Evolutionary conservation across 1,140 invertebrate genomes (phyloP).

Genomic region (Drosophila kanapiae): DNA sequence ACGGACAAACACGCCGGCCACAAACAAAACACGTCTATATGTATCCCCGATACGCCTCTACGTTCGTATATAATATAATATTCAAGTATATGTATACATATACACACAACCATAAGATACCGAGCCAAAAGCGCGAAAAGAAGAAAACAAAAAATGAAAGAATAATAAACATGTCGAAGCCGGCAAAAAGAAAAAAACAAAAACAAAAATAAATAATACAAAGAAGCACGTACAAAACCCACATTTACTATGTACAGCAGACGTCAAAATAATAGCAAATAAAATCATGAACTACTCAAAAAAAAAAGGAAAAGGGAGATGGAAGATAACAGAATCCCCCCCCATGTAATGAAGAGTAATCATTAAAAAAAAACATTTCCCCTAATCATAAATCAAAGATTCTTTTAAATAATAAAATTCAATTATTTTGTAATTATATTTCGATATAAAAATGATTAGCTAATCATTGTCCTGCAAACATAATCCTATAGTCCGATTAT

Average conservation of each 20-base stretch:
- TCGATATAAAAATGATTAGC: no score
- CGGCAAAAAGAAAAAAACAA: constrained; percentile 63
- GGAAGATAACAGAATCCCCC: no score
- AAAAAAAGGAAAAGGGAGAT: neutral
- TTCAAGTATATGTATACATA: neutral
- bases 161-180: constrained; percentile 67
- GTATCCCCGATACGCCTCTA: constrained; percentile 7
- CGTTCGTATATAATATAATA: constrained; percentile 3
- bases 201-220: constrained; percentile 19
- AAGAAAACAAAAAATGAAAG: constrained; percentile 30
- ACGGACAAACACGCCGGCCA: constrained; percentile 28
- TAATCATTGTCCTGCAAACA: no score
- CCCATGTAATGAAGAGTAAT: no score
- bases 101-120: constrained; percentile 33
- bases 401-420: no score
- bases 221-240: constrained; percentile 9
- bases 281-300: neutral
- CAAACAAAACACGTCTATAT: constrained; percentile 40
- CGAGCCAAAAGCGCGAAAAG: constrained; percentile 53
- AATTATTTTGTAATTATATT: no score
- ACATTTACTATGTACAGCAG: constrained; percentile 17
- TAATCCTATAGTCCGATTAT: no score
- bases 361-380: no score
- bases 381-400: no score
- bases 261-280: neutral